phyloP scores from a whole-genome alignment of 2,797 vertebrate genomes.

The Propithecus deckenii region DNA sequence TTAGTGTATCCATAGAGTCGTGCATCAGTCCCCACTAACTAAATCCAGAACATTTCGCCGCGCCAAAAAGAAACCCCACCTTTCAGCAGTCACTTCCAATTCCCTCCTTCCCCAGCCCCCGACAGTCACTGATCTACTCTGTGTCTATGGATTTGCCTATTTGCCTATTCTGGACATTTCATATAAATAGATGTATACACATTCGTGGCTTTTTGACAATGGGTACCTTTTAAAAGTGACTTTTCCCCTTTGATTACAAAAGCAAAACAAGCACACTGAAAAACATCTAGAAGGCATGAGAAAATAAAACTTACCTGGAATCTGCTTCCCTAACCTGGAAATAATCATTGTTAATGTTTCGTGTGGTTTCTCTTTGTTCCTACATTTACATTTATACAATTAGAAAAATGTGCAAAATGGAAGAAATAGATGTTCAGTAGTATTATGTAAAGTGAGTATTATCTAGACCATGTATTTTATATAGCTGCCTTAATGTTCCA shows the following conservation, averaged over 20 bases:
- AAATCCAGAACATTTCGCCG: neutral
- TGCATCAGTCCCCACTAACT: neutral
- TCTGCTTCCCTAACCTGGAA: neutral
- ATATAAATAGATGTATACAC: neutral
- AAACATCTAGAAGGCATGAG: neutral
- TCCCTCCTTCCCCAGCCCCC: neutral
- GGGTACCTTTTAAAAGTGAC: neutral
- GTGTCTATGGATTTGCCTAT: neutral
- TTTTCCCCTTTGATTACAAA: neutral
- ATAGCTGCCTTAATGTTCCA: rapidly evolving
- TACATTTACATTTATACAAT: neutral
- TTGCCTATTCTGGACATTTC: neutral
- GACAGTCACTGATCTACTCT: neutral
- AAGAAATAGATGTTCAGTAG: neutral
- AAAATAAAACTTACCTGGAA: neutral
- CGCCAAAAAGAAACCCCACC: neutral
- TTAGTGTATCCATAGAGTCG: neutral
- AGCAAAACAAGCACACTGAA: neutral
- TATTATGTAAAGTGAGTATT: neutral
- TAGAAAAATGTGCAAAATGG: neutral
- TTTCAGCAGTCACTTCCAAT: too few species aligned
- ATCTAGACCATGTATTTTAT: neutral
- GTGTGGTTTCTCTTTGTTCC: neutral
- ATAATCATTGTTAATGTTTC: neutral
- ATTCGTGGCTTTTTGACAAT: neutral